These are phyloP conservation scores for Copidosoma aretas DNA, from an alignment of 2,888 invertebrate species.

Conservation along the genomic window DNA sequence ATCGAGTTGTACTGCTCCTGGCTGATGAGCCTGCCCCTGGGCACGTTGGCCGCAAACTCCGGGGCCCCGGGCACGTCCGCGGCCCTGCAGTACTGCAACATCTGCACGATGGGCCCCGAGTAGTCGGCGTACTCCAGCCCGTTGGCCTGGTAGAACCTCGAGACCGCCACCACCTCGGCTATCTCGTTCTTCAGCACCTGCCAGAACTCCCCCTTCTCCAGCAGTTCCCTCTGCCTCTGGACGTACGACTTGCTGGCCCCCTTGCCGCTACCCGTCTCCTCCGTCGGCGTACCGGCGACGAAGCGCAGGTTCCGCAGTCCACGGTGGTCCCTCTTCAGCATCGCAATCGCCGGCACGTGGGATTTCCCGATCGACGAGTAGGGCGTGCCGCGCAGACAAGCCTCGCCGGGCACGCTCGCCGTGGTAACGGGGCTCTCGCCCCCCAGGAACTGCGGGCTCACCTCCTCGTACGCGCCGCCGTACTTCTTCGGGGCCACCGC, in stretches of 20 bases:
- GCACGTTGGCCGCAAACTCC: background rate
- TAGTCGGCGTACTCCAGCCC: constrained; percentile 28
- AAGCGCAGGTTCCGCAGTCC: constrained; percentile 24
- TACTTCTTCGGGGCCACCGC: constrained; percentile 12
- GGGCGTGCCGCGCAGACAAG: background rate
- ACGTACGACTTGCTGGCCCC: background rate
- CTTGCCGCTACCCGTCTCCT: background rate
- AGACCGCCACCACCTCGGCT: constrained; percentile 26
- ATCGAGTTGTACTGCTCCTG: constrained; percentile 32
- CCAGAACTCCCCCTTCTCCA: constrained; percentile 35
- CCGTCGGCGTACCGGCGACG: constrained; percentile 3
- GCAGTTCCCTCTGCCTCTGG: constrained; percentile 15
- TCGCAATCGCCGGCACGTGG: constrained; percentile 23
- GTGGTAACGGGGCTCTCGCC: background rate
- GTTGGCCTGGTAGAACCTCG: constrained; percentile 21
- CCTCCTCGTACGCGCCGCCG: constrained; percentile 27
- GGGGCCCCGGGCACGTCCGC: constrained; percentile 3
- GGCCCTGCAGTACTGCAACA: constrained; percentile 35
- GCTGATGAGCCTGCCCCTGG: constrained; percentile 23
- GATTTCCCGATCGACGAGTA: constrained; percentile 17
- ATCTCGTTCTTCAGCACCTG: constrained; percentile 26
- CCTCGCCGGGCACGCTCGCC: constrained; percentile 10
- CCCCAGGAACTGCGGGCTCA: constrained; percentile 11
- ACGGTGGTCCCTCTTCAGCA: constrained; percentile 30
- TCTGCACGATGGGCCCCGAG: constrained; percentile 14